Percentiles rank a stretch among this genome's conserved stretches.
Conservation (phyloP, 1,140 invertebrate species). For the Aphelenchoides fujianensis region DNA sequence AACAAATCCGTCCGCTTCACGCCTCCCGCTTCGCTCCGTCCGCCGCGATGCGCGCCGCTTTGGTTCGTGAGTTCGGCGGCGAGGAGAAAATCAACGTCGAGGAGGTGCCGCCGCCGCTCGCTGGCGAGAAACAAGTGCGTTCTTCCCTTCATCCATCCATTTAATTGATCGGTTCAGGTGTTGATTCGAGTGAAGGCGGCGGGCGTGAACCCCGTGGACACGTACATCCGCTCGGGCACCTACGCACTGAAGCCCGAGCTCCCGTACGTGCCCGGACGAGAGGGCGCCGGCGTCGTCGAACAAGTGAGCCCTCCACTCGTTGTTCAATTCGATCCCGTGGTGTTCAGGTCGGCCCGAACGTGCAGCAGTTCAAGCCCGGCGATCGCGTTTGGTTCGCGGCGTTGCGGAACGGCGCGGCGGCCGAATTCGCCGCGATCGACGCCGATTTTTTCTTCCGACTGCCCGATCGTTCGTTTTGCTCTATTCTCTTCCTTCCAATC, state of each 20-base stretch:
- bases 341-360: constrained; percentile 31
- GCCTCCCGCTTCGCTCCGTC: too few species aligned
- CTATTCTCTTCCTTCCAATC: background rate
- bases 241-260: constrained; percentile 64
- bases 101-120: background rate
- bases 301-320: constrained; percentile 59
- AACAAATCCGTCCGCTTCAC: background rate
- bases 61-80: constrained; percentile 12
- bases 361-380: constrained; percentile 29
- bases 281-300: constrained; percentile 67
- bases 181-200: constrained; percentile 65
- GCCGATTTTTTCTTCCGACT: constrained; percentile 62
- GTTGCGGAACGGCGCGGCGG: constrained; percentile 64
- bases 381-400: constrained; percentile 66
- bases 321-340: background rate
- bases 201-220: constrained; percentile 70
- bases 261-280: constrained; percentile 67
- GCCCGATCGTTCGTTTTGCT: constrained; percentile 47
- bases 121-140: constrained; percentile 10
- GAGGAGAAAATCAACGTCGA: constrained; percentile 4
- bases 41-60: constrained; percentile 2
- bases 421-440: constrained; percentile 65
- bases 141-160: background rate
- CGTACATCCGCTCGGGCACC: constrained; percentile 67
- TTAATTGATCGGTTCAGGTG: constrained; percentile 60